Evolutionary conservation across 2,888 invertebrate species (phyloP).

Genomic region (Cephonodes hylas): DNA sequence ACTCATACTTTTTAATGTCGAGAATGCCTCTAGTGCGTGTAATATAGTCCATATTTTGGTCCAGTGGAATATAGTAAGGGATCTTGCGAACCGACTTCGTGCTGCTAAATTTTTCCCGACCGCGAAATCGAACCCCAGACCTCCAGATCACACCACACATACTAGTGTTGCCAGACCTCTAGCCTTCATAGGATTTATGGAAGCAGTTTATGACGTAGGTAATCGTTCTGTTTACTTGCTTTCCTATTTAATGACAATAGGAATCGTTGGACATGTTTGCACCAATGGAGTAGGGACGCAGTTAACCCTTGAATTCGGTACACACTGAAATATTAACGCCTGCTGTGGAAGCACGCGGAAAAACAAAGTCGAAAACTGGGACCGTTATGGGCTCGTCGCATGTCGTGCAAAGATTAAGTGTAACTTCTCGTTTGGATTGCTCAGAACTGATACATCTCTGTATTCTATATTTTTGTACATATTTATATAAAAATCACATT

Average conservation of each 20-base stretch:
- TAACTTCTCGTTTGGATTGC: conserved; percentile 26
- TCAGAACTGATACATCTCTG: conserved; percentile 24
- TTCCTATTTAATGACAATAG: conserved; percentile 38
- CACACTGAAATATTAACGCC: conserved; percentile 78
- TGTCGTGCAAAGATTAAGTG: conserved; percentile 62
- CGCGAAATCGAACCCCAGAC: too few species aligned
- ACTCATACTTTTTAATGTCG: too few species aligned
- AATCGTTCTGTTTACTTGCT: conserved; percentile 12
- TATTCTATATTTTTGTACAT: not conserved
- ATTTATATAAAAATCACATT: not conserved
- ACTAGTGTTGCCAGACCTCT: too few species aligned
- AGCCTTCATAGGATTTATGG: not conserved
- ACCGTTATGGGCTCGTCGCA: conserved; percentile 76
- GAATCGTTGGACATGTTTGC: conserved; percentile 51
- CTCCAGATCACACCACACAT: too few species aligned
- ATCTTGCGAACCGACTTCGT: too few species aligned
- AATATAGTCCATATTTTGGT: too few species aligned
- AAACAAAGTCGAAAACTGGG: conserved; percentile 78
- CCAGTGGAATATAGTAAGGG: too few species aligned
- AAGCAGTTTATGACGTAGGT: not conserved
- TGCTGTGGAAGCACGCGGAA: conserved; percentile 75
- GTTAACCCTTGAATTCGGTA: conserved; percentile 78
- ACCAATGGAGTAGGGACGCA: conserved; percentile 49
- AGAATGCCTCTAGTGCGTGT: too few species aligned
- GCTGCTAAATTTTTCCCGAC: too few species aligned